A percentile compares a stretch with the other conserved stretches of the same genome.
These are phyloP conservation scores for Chitala chitala DNA, from an alignment of 2,113 vertebrate genomes.

Conservation along the genomic window DNA sequence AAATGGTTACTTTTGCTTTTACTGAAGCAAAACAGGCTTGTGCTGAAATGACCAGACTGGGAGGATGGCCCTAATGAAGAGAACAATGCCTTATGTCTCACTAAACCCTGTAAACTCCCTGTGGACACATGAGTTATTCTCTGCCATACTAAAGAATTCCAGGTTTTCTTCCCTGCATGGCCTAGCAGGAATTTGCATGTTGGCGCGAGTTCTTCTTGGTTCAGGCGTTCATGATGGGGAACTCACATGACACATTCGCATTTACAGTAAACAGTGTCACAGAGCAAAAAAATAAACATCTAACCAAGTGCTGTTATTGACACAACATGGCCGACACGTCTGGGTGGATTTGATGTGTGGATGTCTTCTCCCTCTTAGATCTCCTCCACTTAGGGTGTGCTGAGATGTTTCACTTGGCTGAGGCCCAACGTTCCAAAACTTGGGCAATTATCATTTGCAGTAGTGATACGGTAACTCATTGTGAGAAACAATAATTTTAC, in stretches of 20 bases:
- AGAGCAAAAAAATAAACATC: neutral
- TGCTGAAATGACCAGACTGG: neutral
- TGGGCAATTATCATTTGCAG: slow-evolving; percentile 1
- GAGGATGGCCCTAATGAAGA: neutral
- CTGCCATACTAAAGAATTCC: neutral
- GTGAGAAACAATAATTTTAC: neutral
- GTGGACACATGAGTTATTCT: neutral
- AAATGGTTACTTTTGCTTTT: too few relatives aligned
- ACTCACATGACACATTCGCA: neutral
- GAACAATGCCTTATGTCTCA: neutral
- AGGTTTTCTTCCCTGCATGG: neutral
- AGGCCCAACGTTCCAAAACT: neutral
- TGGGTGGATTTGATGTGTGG: neutral
- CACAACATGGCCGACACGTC: neutral
- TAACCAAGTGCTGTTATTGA: neutral
- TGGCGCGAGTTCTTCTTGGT: neutral
- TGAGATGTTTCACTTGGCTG: neutral
- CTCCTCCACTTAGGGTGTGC: neutral
- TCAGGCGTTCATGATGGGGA: neutral
- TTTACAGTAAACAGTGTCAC: slow-evolving; percentile 7
- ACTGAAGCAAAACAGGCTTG: neutral
- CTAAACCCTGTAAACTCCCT: neutral
- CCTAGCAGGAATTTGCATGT: slow-evolving; percentile 10
- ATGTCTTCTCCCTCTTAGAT: neutral
- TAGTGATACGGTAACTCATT: neutral